These are phyloP conservation scores for Ricordea florida DNA, from an alignment of 92 coral and sea anemone species.

Conservation along the genomic window DNA sequence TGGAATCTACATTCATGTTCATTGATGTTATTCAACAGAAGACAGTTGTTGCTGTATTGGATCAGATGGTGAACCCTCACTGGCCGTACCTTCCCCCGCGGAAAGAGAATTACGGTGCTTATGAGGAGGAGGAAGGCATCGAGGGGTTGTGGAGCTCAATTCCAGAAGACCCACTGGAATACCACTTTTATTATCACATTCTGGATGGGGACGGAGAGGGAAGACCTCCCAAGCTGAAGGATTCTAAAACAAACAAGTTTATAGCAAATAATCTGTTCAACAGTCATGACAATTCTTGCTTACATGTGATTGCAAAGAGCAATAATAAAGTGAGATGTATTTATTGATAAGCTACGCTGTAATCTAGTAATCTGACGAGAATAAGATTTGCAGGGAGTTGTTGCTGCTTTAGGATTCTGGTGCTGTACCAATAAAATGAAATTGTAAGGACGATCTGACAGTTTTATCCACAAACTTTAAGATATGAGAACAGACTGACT, in stretches of 20 bases:
- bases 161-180: conserved; percentile 84
- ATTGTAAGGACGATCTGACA: no score
- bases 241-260: conserved; percentile 19
- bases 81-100: conserved; percentile 87
- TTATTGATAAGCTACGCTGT: no score
- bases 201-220: conserved; percentile 77
- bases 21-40: no score
- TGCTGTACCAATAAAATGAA: no score
- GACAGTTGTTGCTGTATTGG: conserved; percentile 70
- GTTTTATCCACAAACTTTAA: no score
- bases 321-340: conserved; percentile 63
- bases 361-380: no score
- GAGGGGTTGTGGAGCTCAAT: conserved; percentile 78
- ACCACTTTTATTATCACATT: conserved; percentile 81
- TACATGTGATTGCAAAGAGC: conserved; percentile 77
- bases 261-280: conserved; percentile 40
- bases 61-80: conserved; percentile 88
- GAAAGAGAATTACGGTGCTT: conserved; percentile 49
- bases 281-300: conserved; percentile 65
- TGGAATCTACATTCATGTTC: background rate
- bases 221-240: conserved; percentile 69
- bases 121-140: conserved; percentile 68
- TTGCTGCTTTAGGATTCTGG: no score
- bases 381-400: no score
- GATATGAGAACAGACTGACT: no score